Evolutionary conservation across 2,888 invertebrate genomes (phyloP).

Genomic region (Metallyticus violacea): DNA sequence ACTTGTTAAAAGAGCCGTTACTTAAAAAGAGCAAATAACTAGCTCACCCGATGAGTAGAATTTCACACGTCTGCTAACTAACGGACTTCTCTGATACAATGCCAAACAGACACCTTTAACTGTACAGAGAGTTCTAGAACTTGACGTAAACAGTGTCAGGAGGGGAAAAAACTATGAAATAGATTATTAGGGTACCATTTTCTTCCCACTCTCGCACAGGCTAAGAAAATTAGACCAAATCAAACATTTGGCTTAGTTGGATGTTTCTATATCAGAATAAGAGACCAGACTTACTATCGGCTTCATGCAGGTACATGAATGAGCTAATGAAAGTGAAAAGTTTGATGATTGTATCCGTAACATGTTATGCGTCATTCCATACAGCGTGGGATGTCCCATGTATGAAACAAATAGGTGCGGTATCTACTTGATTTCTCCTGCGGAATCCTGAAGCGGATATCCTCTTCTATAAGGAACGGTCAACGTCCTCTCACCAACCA

Average conservation of each 20-base stretch:
- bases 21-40: not conserved
- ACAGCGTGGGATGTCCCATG: not conserved
- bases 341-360: not conserved
- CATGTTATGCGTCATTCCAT: not conserved
- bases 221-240: too few relatives aligned
- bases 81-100: not conserved
- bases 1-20: not conserved
- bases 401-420: not conserved
- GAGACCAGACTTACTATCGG: too few relatives aligned
- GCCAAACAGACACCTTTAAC: not conserved
- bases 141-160: not conserved
- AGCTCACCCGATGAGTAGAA: not conserved
- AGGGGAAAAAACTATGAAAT: too few relatives aligned
- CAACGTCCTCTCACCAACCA: not conserved
- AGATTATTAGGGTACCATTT: too few relatives aligned
- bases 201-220: too few relatives aligned
- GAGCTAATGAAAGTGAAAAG: not conserved
- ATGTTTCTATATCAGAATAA: too few relatives aligned
- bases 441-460: not conserved
- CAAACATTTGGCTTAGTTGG: too few relatives aligned
- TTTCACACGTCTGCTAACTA: not conserved
- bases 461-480: not conserved
- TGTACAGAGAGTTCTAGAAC: not conserved
- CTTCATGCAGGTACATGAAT: not conserved
- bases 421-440: not conserved